These are phyloP conservation scores for Lampropteryx suffumata DNA, from an alignment of 2,888 invertebrate genomes.

Conservation along the genomic window DNA sequence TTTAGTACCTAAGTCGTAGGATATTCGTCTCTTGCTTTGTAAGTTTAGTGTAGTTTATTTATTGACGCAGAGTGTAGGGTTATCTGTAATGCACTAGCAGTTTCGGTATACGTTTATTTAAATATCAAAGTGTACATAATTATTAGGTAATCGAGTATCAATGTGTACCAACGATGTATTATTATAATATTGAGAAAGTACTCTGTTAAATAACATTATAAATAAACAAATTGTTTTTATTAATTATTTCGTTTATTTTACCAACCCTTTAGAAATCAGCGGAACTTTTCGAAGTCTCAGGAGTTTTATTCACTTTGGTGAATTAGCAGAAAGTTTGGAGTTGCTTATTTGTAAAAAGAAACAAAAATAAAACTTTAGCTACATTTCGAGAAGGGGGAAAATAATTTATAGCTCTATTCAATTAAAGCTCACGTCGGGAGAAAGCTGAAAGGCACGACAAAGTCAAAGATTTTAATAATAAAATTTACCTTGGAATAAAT, in stretches of 20 bases:
- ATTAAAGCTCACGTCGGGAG: too few relatives aligned
- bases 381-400: constrained; percentile 3
- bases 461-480: too few relatives aligned
- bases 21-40: constrained; percentile 43
- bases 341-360: constrained; percentile 4
- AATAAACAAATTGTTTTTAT: constrained; percentile 81
- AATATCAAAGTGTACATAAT: constrained; percentile 71
- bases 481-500: too few relatives aligned
- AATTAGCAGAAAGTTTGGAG: constrained; percentile 11
- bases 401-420: neutral
- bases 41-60: constrained; percentile 70
- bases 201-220: constrained; percentile 77
- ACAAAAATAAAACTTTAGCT: constrained; percentile 12
- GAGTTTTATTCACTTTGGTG: constrained; percentile 7
- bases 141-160: constrained; percentile 58
- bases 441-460: too few relatives aligned
- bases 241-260: constrained; percentile 48
- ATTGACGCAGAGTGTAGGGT: constrained; percentile 64
- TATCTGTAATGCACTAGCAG: constrained; percentile 64
- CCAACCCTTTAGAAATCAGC: constrained; percentile 12
- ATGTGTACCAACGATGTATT: constrained; percentile 81
- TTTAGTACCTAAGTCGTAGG: constrained; percentile 41
- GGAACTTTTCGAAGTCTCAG: constrained; percentile 7
- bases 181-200: constrained; percentile 60
- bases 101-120: constrained; percentile 61